Evolutionary conservation across 2,113 vertebrate genomes (phyloP).

Genomic region (Corythaeola cristata): DNA sequence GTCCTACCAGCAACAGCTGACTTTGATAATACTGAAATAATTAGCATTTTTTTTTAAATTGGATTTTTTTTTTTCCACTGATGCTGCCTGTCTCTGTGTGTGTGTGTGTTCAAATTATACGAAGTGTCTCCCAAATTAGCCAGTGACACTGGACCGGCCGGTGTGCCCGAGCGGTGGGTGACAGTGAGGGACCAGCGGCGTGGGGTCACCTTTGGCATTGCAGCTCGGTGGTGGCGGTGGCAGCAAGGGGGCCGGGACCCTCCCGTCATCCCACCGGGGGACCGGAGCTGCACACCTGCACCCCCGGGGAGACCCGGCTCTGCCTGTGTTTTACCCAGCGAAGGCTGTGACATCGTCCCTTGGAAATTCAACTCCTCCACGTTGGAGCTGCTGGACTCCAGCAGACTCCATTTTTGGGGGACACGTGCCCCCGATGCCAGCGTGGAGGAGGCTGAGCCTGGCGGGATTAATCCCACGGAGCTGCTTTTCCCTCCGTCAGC

Average conservation of each 20-base stretch:
- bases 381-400: neutral
- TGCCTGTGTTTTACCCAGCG: neutral
- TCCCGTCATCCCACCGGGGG: accelerated
- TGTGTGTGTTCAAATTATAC: neutral
- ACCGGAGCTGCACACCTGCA: neutral
- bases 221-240: neutral
- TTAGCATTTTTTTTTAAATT: conserved; percentile 12
- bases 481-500: neutral
- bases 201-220: neutral
- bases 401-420: neutral
- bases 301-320: neutral
- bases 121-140: conserved; percentile 1
- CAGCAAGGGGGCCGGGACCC: accelerated
- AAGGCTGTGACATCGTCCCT: neutral
- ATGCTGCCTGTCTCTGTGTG: neutral
- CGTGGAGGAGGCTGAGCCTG: accelerated
- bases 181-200: accelerated
- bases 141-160: neutral
- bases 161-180: neutral
- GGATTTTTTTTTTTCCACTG: conserved; percentile 18
- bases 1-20: conserved; percentile 59
- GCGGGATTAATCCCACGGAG: neutral
- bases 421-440: accelerated
- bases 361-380: neutral
- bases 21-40: conserved; percentile 65